Percentiles rank a stretch among this genome's conserved stretches.
Conservation (phyloP, 2,797 vertebrate species). For the Pteropus rufus region DNA sequence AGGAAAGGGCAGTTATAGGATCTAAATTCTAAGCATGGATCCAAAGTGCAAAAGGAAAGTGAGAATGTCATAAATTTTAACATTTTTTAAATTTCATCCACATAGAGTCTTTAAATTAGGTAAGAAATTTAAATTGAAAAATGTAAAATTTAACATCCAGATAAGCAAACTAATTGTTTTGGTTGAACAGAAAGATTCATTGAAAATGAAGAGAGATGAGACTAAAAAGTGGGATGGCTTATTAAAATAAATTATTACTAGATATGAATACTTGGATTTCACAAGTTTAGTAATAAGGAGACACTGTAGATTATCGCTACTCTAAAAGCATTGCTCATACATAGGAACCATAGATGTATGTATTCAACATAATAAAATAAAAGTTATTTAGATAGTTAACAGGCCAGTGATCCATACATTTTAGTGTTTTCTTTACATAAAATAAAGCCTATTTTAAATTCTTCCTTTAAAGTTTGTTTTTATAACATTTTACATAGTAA, state of each 20-base stretch:
- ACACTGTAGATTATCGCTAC: background rate
- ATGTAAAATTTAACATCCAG: background rate
- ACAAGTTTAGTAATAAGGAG: background rate
- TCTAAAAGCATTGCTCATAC: background rate
- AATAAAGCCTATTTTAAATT: background rate
- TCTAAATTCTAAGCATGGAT: background rate
- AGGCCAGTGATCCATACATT: background rate
- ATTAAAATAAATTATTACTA: background rate
- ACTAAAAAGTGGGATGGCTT: background rate
- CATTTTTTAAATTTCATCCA: background rate
- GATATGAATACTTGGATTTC: background rate
- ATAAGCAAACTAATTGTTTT: background rate
- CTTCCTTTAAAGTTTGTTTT: background rate
- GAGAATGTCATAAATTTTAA: background rate
- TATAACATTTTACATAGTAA: background rate
- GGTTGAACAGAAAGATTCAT: background rate
- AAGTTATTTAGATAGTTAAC: background rate
- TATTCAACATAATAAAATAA: background rate
- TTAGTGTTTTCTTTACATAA: background rate
- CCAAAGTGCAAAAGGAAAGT: background rate
- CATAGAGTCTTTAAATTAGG: background rate
- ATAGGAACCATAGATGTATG: background rate
- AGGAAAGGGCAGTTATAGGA: background rate
- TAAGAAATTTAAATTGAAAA: background rate
- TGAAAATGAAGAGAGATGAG: background rate